Evolutionary conservation across 2,113 vertebrate species (phyloP), one percentile per base, ranked within the genome.

Genomic region (Ardeotis arabs): DNA sequence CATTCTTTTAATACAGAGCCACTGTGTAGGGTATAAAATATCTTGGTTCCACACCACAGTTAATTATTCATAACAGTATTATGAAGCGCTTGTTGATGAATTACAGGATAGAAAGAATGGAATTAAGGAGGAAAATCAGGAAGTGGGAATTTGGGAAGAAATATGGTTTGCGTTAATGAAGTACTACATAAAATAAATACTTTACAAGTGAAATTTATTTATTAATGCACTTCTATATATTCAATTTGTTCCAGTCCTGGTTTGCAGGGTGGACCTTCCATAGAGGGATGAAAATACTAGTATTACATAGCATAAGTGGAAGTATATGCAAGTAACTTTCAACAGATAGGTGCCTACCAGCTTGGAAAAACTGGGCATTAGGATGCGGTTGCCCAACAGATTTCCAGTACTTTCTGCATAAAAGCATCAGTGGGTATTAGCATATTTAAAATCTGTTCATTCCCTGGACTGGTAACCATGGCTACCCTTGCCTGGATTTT

Each of bases 401-500:
- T 52, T 93, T 90, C 87, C 66, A 70, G 35, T 64, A 90, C 29
- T 89, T 84, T 78, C 49, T 81, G 27, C 24, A 92, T 74, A 84
- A 77, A 90, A 64, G 7, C 52, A 56, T 81, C 47, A n/a, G 7
- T 35, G 44, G 12, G 6, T 83, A 87, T 90, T 92, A 93, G 21
- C 44, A 70, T 86, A 90, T 86, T 93, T 91, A 84, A 94, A 90
- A 60, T 64, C 69, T 72, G 11, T 62, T 88, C 23, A 35, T 84
- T 92, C 47, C 24, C 29, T 77, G 64, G 79, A 39, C 60, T 84
- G 68, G 88, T 94, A 96, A 92, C 88, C 68, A 92, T 81, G 77
- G 64, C 80, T 96, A 94, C 86, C 45, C 49, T 90, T 84, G 72
- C 66, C 95, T 31, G 2, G 68, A 84, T 86, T 93, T 92, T 89